Percentiles rank a stretch among this genome's conserved stretches.
phyloP scores from a whole-genome alignment of 2,888 invertebrate species.

The Schizotus pectinicornis region DNA sequence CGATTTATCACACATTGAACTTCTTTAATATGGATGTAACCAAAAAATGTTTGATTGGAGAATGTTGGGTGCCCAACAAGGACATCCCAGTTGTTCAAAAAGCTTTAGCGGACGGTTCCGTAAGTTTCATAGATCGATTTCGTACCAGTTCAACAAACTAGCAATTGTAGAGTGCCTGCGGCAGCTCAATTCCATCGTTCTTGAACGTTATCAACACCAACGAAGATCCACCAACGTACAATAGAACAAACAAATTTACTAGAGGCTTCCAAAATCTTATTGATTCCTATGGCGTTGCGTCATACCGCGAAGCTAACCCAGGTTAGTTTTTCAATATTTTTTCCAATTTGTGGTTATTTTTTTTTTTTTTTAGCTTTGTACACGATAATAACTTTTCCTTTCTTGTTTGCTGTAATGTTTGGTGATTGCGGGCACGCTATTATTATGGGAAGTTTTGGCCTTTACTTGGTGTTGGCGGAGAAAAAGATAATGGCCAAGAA shows the following conservation, averaged over 20 bases:
- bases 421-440: constrained; percentile 92
- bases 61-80: constrained; percentile 75
- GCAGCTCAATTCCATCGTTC: constrained; percentile 76
- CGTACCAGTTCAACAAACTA: not conserved
- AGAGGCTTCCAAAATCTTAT: constrained; percentile 76
- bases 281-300: constrained; percentile 78
- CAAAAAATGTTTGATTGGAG: constrained; percentile 73
- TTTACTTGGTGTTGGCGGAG: constrained; percentile 82
- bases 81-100: constrained; percentile 77
- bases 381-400: constrained; percentile 88
- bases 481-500: constrained; percentile 75
- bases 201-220: constrained; percentile 71
- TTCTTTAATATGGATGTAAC: constrained; percentile 77
- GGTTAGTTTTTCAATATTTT: constrained; percentile 50
- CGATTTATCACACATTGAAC: constrained; percentile 78
- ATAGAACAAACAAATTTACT: constrained; percentile 77
- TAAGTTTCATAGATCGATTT: constrained; percentile 48
- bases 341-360: not conserved
- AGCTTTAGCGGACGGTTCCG: constrained; percentile 82
- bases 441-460: constrained; percentile 80
- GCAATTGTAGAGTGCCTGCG: constrained; percentile 59
- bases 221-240: constrained; percentile 74
- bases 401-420: constrained; percentile 96
- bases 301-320: constrained; percentile 76
- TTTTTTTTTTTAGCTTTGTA: constrained; percentile 41